Percentiles rank a stretch among this genome's conserved stretches.
These are phyloP conservation scores for Chaunax sp. DNA, from an alignment of 2,797 vertebrate genomes.

Conservation along the genomic window DNA sequence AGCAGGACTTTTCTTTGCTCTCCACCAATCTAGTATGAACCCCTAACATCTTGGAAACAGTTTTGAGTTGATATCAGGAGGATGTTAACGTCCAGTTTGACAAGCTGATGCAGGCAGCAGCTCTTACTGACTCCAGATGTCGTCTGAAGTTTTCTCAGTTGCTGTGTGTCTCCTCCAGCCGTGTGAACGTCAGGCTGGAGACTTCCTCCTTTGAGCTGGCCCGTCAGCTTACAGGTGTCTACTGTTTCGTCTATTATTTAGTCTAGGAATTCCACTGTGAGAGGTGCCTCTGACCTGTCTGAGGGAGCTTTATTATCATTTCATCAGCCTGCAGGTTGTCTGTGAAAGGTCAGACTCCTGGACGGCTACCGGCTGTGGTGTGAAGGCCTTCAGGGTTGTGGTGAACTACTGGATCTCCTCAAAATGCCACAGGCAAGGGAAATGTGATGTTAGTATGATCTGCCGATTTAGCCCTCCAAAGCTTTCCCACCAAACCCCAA, in stretches of 20 bases:
- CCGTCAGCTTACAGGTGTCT: constrained; percentile 36
- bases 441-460: constrained; percentile 36
- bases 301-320: constrained; percentile 50
- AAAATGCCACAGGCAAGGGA: constrained; percentile 18
- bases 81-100: neutral
- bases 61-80: neutral
- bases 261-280: constrained; percentile 38
- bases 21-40: no score
- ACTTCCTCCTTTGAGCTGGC: constrained; percentile 7
- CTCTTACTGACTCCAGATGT: neutral
- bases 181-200: constrained; percentile 22
- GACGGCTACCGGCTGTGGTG: constrained; percentile 14
- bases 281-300: constrained; percentile 14
- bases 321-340: constrained; percentile 40
- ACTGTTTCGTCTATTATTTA: constrained; percentile 45
- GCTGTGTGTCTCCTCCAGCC: constrained; percentile 16
- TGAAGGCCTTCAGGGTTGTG: constrained; percentile 34
- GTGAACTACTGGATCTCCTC: constrained; percentile 29
- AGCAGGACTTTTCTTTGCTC: no score
- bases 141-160: constrained; percentile 4
- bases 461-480: constrained; percentile 10
- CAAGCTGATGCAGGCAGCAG: neutral
- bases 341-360: constrained; percentile 40
- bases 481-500: constrained; percentile 49
- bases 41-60: neutral